Evolutionary conservation across 2,113 vertebrate genomes (phyloP).

Genomic region (Diphyllodes magnificus): DNA sequence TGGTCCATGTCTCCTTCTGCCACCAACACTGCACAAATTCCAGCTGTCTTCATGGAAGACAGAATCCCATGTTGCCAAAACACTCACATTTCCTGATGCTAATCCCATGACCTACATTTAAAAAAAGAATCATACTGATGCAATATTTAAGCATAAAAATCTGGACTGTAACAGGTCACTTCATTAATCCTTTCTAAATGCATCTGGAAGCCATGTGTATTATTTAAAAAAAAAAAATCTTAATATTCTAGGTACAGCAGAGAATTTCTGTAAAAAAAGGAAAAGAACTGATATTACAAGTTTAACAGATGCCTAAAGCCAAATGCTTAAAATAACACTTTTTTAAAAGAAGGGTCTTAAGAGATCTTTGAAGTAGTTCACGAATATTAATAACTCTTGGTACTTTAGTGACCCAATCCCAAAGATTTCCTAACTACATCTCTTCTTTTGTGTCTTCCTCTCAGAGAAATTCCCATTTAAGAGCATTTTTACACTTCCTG

Average conservation of each 20-base stretch:
- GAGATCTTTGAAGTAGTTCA: not conserved
- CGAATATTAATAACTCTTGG: not conserved
- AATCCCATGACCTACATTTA: slow-evolving; percentile 42
- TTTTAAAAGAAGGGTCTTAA: not conserved
- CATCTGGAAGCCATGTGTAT: not conserved
- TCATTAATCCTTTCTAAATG: slow-evolving; percentile 11
- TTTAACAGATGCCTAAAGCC: not conserved
- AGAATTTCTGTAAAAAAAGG: not conserved
- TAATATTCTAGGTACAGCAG: not conserved
- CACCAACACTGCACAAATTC: not conserved
- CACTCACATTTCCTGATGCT: not conserved
- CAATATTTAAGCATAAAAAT: slow-evolving; percentile 27
- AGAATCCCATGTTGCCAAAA: not conserved
- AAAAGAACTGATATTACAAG: not conserved
- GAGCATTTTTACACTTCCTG: not conserved
- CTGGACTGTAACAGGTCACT: slow-evolving; percentile 10
- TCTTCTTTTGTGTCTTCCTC: not conserved
- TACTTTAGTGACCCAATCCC: not conserved
- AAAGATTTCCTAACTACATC: not conserved
- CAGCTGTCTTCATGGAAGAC: not conserved
- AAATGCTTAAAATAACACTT: not conserved
- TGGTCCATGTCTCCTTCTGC: not conserved
- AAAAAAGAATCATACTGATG: not conserved
- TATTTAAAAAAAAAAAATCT: not conserved
- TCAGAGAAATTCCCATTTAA: not conserved